Conservation (phyloP, 2,888 invertebrate genomes). For the Spisula solida region DNA sequence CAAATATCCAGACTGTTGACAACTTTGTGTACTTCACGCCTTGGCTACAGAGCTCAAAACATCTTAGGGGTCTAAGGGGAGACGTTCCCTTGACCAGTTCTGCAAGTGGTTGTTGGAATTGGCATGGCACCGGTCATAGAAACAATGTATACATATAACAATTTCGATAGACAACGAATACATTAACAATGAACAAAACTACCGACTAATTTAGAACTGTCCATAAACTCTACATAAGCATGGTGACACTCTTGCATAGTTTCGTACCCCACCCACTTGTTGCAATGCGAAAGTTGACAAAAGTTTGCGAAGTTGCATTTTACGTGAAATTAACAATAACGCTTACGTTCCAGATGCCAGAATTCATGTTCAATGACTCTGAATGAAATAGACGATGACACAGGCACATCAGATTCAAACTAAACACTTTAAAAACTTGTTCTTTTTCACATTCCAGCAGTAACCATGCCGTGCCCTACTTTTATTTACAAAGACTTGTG, state of each 20-base stretch:
- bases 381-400: neutral
- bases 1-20: too few relatives aligned
- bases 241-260: constrained; percentile 15
- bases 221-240: neutral
- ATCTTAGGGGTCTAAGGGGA: too few relatives aligned
- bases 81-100: too few relatives aligned
- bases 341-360: neutral
- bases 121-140: neutral
- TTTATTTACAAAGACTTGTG: constrained; percentile 62
- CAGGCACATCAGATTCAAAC: neutral
- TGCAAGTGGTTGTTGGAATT: neutral
- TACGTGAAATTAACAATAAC: neutral
- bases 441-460: constrained; percentile 34
- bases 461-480: constrained; percentile 70
- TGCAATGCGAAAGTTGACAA: constrained; percentile 53
- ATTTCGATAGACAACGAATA: neutral
- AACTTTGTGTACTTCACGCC: too few relatives aligned
- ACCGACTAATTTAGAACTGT: neutral
- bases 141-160: neutral
- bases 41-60: too few relatives aligned
- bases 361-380: neutral
- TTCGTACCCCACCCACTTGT: constrained; percentile 29
- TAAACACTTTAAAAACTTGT: constrained; percentile 16
- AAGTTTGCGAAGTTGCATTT: constrained; percentile 36
- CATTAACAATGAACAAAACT: neutral